phyloP scores from a whole-genome alignment of 2,113 vertebrate genomes.

The Xyliphius kryptos region DNA sequence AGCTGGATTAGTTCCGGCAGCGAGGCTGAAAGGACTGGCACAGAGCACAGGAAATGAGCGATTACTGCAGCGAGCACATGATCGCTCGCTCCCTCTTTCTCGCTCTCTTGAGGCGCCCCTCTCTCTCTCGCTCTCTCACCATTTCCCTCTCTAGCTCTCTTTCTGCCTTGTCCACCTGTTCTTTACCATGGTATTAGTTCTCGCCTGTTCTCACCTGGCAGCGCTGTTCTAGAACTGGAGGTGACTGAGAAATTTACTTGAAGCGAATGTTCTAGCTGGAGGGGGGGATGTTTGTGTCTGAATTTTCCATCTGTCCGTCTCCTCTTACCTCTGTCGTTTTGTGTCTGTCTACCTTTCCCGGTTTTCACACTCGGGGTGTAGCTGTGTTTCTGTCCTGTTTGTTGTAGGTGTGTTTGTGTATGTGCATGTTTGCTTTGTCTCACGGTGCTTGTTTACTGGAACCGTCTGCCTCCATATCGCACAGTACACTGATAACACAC shows the following conservation, averaged over 20 bases:
- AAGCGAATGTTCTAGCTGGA: constrained; percentile 6
- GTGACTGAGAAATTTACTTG: constrained; percentile 1
- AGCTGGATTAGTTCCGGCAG: constrained; percentile 50
- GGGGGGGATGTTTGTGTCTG: constrained; percentile 21
- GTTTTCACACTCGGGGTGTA: not conserved
- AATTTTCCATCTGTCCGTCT: constrained; percentile 17
- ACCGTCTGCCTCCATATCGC: constrained; percentile 22
- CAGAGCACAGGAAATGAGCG: constrained; percentile 49
- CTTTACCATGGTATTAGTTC: not conserved
- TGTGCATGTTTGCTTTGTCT: constrained; percentile 31
- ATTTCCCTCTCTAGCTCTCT: constrained; percentile 38
- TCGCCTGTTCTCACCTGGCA: constrained; percentile 4
- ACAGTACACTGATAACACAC: constrained; percentile 19
- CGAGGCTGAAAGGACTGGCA: constrained; percentile 48
- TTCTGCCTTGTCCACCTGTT: constrained; percentile 6
- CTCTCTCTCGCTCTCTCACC: constrained; percentile 39
- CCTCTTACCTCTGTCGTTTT: not conserved
- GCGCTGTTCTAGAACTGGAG: not conserved
- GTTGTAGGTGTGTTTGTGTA: constrained; percentile 13
- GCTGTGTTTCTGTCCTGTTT: constrained; percentile 5
- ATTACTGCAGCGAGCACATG: constrained; percentile 48
- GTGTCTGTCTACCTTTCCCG: constrained; percentile 7
- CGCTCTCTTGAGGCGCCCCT: constrained; percentile 45
- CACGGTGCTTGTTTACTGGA: constrained; percentile 35
- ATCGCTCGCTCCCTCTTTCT: constrained; percentile 41